phyloP scores from a whole-genome alignment of 2,113 vertebrate species.

The Penelope pileata region DNA sequence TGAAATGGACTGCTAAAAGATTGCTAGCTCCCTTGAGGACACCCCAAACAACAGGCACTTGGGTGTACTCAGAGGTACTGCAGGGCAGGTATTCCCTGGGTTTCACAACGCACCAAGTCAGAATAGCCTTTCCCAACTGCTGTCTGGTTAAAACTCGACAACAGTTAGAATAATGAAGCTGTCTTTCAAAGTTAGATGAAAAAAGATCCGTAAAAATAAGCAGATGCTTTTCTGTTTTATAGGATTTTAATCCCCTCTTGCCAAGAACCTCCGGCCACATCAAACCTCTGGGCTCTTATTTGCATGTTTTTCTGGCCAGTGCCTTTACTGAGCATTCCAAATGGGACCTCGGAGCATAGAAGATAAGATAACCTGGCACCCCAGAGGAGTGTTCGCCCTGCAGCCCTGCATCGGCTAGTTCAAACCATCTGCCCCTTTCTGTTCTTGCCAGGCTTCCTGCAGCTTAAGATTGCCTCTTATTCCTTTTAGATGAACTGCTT shows the following conservation, averaged over 20 bases:
- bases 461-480: not conserved
- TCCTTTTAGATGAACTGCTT: constrained; percentile 88
- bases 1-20: not conserved
- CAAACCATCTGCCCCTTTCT: constrained; percentile 21
- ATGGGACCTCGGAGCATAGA: not conserved
- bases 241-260: not conserved
- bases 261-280: not conserved
- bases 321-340: not conserved
- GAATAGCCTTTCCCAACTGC: not conserved
- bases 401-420: not conserved
- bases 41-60: accelerated
- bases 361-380: not conserved
- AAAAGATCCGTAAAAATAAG: not conserved
- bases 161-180: not conserved
- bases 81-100: not conserved
- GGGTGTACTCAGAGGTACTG: not conserved
- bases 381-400: not conserved
- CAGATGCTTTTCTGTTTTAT: not conserved
- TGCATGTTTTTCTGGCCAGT: not conserved
- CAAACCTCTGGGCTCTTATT: not conserved
- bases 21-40: not conserved
- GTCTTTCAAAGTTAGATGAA: not conserved
- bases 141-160: accelerated
- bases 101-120: not conserved
- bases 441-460: not conserved